Base-by-base conservation (phyloP, 1,140 invertebrate species). In the Apolygus lucorum region DNA sequence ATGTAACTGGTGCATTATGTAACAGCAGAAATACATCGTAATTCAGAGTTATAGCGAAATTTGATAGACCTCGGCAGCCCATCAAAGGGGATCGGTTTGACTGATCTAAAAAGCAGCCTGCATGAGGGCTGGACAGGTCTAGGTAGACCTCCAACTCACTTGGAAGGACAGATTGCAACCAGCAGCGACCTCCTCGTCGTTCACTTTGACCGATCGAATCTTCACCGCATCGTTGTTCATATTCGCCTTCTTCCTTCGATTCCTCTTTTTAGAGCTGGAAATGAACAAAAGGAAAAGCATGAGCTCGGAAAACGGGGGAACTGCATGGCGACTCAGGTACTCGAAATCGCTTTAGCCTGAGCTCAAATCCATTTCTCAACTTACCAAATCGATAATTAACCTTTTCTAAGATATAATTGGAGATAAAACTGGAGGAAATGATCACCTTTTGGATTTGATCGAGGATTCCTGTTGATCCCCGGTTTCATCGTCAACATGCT, bases 91-190 rank as follows among this genome's bases (percentile, higher is more conserved):
- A n/a, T n/a, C n/a, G n/a, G n/a, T n/a, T n/a, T n/a, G n/a, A n/a
- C n/a, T n/a, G n/a, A n/a, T n/a, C n/a, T n/a, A n/a, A n/a, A n/a
- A n/a, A n/a, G n/a, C n/a, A n/a, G n/a, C n/a, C n/a, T n/a, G n/a
- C n/a, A n/a, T n/a, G n/a, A n/a, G n/a, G n/a, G n/a, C n/a, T n/a
- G n/a, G n/a, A n/a, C n/a, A n/a, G n/a, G n/a, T n/a, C n/a, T n/a
- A n/a, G n/a, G n/a, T n/a, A n/a, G n/a, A n/a, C n/a, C n/a, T n/a
- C n/a, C n/a, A n/a, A 42, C 34, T 42, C 24, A 73, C 72, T 70
- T 73, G 72, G 64, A 71, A 65, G 21, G 72, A 73, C 42, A 73
- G 52, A 69, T 72, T 73, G n/a, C 68, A 73, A 14, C 71, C 71
- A 14, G 66, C 69, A 28, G 72, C 71, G 17, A 70, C 52, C 13